These are phyloP conservation scores for Acanthopleura granulata DNA, from an alignment of 2,888 invertebrate species.

Conservation along the genomic window DNA sequence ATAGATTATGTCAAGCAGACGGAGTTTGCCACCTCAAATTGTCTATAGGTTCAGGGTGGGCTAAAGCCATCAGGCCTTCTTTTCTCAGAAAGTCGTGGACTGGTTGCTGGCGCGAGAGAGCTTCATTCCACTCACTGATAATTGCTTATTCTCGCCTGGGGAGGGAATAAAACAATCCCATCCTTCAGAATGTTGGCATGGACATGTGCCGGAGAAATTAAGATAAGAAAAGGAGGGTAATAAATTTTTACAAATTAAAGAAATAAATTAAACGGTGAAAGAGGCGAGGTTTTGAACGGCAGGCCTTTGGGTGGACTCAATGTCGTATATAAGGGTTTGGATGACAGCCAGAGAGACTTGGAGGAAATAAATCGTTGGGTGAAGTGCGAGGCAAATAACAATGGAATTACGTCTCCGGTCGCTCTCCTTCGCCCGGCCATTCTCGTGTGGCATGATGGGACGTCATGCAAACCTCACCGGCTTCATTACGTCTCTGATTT, in stretches of 20 bases:
- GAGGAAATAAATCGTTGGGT: not conserved
- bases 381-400: not conserved
- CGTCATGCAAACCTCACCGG: not conserved
- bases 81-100: no score
- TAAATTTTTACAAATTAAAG: constrained; percentile 10
- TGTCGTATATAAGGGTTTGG: not conserved
- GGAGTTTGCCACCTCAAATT: no score
- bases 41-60: no score
- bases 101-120: no score
- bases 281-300: not conserved
- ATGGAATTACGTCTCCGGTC: not conserved
- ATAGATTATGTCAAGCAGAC: no score
- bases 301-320: not conserved
- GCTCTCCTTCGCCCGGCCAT: not conserved
- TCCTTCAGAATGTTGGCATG: constrained; percentile 6
- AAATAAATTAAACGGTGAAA: constrained; percentile 4
- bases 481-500: not conserved
- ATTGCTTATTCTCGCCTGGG: not conserved
- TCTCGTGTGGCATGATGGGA: not conserved
- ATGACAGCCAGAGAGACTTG: not conserved
- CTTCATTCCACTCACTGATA: not conserved
- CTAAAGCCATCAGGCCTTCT: no score
- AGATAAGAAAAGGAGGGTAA: not conserved
- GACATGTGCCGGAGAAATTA: not conserved
- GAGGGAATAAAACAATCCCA: not conserved